phyloP scores from a whole-genome alignment of 2,888 invertebrate genomes.

The Orthosia incerta region DNA sequence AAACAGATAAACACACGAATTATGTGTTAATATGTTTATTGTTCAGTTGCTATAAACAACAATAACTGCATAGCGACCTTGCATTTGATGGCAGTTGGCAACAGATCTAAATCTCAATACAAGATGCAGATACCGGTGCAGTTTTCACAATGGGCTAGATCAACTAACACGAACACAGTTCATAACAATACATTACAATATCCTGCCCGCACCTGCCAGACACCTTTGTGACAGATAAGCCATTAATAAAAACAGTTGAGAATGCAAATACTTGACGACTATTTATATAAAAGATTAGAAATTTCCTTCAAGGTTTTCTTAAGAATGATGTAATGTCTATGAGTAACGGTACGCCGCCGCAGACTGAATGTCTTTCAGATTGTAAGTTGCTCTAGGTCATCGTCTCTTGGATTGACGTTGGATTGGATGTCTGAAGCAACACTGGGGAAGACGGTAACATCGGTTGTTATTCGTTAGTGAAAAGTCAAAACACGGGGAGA shows the following conservation, averaged over 20 bases:
- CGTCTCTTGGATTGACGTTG: neutral
- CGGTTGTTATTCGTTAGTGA: too few relatives aligned
- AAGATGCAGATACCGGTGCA: conserved; percentile 19
- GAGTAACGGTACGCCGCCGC: conserved; percentile 5
- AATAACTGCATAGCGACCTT: conserved; percentile 14
- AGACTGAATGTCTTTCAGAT: conserved; percentile 32
- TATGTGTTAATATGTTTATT: neutral
- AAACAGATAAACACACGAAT: neutral
- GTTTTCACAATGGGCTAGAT: conserved; percentile 21
- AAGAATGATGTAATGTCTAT: conserved; percentile 33
- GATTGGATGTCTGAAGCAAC: too few relatives aligned
- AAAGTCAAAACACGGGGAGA: too few relatives aligned
- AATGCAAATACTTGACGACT: conserved; percentile 47
- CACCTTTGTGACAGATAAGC: conserved; percentile 45
- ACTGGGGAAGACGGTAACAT: too few relatives aligned
- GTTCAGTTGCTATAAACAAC: neutral
- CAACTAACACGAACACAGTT: neutral
- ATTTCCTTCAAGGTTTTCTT: conserved; percentile 32
- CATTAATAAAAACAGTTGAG: conserved; percentile 39
- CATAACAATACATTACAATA: conserved; percentile 42
- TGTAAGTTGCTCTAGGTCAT: conserved; percentile 13
- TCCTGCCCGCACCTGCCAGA: conserved; percentile 55
- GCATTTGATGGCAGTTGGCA: conserved; percentile 28
- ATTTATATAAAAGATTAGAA: conserved; percentile 35
- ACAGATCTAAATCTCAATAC: conserved; percentile 17